These are phyloP conservation scores for Drosophila mercatorum DNA, from an alignment of 2,888 invertebrate species.

Conservation along the genomic window DNA sequence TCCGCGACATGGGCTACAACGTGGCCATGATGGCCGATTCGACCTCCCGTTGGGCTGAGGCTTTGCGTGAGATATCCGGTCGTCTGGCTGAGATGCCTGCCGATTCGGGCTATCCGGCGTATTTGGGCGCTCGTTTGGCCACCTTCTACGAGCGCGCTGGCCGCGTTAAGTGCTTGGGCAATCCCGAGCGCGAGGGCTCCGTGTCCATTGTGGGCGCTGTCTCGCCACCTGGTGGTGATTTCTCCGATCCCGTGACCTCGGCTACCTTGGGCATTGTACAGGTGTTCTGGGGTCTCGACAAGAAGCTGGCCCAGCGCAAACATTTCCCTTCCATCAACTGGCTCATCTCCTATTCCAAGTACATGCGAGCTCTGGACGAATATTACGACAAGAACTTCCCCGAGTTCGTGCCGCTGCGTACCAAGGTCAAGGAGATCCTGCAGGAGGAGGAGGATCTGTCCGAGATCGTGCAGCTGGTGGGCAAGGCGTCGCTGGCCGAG, in stretches of 20 bases:
- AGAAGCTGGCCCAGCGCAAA: slow-evolving; percentile 99
- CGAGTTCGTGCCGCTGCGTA: slow-evolving; percentile 98
- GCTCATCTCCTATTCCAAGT: slow-evolving; percentile 99
- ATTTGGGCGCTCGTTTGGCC: slow-evolving; percentile 98
- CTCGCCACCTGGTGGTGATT: slow-evolving; percentile 99
- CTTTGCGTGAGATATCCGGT: slow-evolving; percentile 97
- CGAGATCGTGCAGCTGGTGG: slow-evolving; percentile 99
- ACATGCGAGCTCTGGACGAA: slow-evolving; percentile 98
- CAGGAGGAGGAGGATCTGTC: slow-evolving; percentile 99
- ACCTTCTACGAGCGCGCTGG: slow-evolving; percentile 99
- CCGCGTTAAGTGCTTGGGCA: slow-evolving; percentile 97
- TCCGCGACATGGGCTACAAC: slow-evolving; percentile 99
- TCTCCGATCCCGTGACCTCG: slow-evolving; percentile 99
- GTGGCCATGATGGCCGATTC: slow-evolving; percentile 99
- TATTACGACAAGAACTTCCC: slow-evolving; percentile 99
- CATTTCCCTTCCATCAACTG: slow-evolving; percentile 99
- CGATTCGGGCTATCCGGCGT: slow-evolving; percentile 99
- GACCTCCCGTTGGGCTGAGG: slow-evolving; percentile 99
- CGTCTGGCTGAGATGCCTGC: slow-evolving; percentile 99
- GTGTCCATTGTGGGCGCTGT: slow-evolving; percentile 99
- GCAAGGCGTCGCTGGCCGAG: slow-evolving; percentile 99
- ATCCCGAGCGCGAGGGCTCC: slow-evolving; percentile 98
- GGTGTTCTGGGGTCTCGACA: slow-evolving; percentile 99
- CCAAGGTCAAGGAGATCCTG: slow-evolving; percentile 96
- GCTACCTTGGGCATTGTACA: slow-evolving; percentile 99